Percentiles rank a stretch among this genome's conserved stretches.
These are phyloP conservation scores for Anabacerthia variegaticeps DNA, from an alignment of 2,797 vertebrate genomes.

Conservation along the genomic window DNA sequence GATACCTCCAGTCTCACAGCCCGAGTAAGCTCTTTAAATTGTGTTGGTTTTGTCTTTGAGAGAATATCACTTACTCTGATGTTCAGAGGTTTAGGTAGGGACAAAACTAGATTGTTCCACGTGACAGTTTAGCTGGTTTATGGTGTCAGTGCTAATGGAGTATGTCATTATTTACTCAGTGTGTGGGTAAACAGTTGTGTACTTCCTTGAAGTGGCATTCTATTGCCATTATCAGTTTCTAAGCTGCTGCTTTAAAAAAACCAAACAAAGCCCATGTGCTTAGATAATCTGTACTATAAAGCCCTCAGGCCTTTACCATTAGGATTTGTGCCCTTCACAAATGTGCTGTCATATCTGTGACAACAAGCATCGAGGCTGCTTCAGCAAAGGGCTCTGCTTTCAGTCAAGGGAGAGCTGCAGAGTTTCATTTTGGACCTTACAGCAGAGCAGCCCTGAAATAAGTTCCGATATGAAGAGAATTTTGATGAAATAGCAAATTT, in stretches of 20 bases:
- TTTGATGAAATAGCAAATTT: neutral
- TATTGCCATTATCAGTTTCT: neutral
- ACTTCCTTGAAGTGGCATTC: neutral
- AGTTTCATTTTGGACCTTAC: neutral
- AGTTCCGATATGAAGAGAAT: neutral
- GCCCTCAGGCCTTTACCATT: neutral
- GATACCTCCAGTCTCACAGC: conserved; percentile 74
- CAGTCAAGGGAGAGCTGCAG: neutral
- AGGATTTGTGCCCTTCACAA: neutral
- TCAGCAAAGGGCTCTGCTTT: neutral
- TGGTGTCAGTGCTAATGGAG: neutral
- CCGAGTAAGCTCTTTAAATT: conserved; percentile 79
- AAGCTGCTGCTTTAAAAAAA: neutral
- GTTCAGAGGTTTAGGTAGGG: neutral
- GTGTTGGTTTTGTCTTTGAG: neutral
- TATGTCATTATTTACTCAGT: neutral
- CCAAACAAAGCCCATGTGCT: neutral
- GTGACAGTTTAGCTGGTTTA: neutral
- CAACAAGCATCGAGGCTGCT: neutral
- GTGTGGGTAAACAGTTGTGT: neutral
- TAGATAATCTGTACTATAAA: neutral
- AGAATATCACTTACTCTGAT: neutral
- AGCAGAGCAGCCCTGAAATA: neutral
- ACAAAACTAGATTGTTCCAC: neutral
- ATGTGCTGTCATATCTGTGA: neutral